Evolutionary conservation across 2,113 vertebrate species (phyloP).

Genomic region (Glaucomys volans): DNA sequence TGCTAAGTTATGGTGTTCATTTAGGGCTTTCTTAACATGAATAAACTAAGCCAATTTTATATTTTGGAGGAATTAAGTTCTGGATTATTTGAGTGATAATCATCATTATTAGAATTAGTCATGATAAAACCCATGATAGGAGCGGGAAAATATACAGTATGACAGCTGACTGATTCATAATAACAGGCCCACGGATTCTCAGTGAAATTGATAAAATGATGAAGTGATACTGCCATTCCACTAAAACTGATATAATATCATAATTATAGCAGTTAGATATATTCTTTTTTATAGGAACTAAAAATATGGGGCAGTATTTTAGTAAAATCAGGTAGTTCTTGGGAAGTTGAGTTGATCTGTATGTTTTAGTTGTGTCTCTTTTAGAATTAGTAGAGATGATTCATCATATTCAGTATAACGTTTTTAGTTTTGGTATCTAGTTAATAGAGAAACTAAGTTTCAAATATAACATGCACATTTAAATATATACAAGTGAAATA

Average conservation of each 20-base stretch:
- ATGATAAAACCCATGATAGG: neutral
- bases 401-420: neutral
- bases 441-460: neutral
- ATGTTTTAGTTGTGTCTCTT: neutral
- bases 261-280: slow-evolving; percentile 45
- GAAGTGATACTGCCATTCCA: slow-evolving; percentile 25
- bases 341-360: neutral
- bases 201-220: slow-evolving; percentile 36
- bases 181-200: neutral
- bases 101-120: slow-evolving; percentile 35
- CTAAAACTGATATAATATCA: neutral
- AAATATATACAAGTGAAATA: neutral
- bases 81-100: slow-evolving; percentile 44
- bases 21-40: slow-evolving; percentile 26
- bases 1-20: slow-evolving; percentile 15
- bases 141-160: neutral
- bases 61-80: slow-evolving; percentile 41
- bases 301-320: slow-evolving; percentile 40
- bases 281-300: neutral
- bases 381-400: slow-evolving; percentile 16
- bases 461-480: neutral
- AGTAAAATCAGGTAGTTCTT: neutral
- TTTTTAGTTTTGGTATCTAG: neutral
- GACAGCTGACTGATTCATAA: neutral
- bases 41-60: slow-evolving; percentile 48